A percentile compares a stretch with the other conserved stretches of the same genome.
Conservation (phyloP, 2,888 invertebrate genomes). For the Theristus sp. region DNA sequence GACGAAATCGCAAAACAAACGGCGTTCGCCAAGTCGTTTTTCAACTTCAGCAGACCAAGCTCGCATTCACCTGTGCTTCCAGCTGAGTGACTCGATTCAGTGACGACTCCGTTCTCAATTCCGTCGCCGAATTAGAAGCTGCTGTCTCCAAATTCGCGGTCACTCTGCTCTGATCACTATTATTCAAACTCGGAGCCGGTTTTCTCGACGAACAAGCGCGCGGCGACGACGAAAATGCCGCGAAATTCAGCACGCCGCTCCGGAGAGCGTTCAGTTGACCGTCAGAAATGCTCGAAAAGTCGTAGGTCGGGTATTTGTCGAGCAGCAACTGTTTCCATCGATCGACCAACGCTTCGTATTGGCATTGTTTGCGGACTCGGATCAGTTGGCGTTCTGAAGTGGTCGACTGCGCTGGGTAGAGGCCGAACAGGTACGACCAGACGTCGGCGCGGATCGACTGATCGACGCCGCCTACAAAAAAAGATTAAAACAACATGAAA, state of each 20-base stretch:
- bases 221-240: too few relatives aligned
- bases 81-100: background rate
- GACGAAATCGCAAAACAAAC: too few relatives aligned
- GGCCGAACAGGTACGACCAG: slow-evolving; percentile 29
- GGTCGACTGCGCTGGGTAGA: slow-evolving; percentile 21
- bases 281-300: too few relatives aligned
- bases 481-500: too few relatives aligned
- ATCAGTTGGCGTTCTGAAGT: background rate
- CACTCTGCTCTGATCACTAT: too few relatives aligned
- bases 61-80: background rate
- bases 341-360: slow-evolving; percentile 1
- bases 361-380: background rate
- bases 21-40: too few relatives aligned
- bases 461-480: slow-evolving; percentile 22
- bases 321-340: slow-evolving; percentile 1
- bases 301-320: background rate
- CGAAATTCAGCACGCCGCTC: too few relatives aligned
- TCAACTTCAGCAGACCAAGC: too few relatives aligned
- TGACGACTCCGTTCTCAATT: background rate
- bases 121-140: background rate
- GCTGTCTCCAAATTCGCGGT: too few relatives aligned
- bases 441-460: slow-evolving; percentile 22
- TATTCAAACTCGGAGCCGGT: too few relatives aligned
- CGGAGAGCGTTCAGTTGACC: too few relatives aligned
- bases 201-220: too few relatives aligned